Evolutionary conservation across 2,113 vertebrate genomes (phyloP).

Genomic region (Tragelaphus buxtoni): DNA sequence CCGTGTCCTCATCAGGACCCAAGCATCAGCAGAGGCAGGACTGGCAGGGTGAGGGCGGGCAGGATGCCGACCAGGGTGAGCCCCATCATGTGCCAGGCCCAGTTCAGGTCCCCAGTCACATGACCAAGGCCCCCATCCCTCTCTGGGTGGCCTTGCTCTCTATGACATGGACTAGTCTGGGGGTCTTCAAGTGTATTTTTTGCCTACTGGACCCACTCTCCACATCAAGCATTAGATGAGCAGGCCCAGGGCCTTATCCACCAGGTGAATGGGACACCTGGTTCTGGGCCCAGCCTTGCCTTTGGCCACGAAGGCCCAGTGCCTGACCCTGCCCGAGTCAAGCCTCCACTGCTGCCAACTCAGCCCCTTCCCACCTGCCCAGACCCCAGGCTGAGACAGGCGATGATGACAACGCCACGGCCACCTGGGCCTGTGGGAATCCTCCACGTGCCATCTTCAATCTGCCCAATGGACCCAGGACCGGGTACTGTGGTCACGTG

Average conservation of each 20-base stretch:
- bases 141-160: background rate
- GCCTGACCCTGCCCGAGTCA: background rate
- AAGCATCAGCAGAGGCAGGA: background rate
- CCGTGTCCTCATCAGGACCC: background rate
- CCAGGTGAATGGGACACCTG: fast-evolving
- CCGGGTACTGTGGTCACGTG: fast-evolving
- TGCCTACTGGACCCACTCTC: background rate
- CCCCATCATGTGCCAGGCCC: background rate
- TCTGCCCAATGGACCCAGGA: background rate
- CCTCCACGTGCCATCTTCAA: background rate
- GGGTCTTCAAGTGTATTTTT: background rate
- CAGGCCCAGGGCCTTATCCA: background rate
- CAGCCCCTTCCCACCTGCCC: background rate
- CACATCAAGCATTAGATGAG: background rate
- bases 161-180: background rate
- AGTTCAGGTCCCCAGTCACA: too few species aligned
- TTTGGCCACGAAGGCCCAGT: background rate
- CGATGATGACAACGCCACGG: background rate
- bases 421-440: background rate
- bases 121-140: background rate
- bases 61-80: background rate
- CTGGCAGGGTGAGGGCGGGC: background rate
- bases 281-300: background rate
- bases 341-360: background rate
- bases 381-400: background rate